Percentiles rank a stretch among this genome's conserved stretches.
Conservation (phyloP, 2,888 invertebrate species). For the Mesochorus sp. region DNA sequence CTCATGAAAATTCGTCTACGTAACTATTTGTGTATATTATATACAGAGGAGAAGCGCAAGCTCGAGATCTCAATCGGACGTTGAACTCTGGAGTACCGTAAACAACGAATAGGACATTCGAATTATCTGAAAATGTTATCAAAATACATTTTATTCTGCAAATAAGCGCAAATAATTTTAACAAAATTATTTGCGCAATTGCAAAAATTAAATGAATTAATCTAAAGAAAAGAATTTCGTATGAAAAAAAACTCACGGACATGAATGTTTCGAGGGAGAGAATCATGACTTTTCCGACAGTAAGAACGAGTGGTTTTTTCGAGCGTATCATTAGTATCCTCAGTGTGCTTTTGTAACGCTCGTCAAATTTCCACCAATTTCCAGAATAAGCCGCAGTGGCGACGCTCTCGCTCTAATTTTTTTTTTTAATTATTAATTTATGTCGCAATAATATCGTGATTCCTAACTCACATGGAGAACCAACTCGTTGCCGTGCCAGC, state of each 20-base stretch:
- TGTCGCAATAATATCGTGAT: background rate
- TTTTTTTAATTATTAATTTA: background rate
- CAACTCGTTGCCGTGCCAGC: slow-evolving; percentile 75
- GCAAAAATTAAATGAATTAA: too few relatives aligned
- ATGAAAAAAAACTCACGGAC: slow-evolving; percentile 63
- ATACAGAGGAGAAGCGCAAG: background rate
- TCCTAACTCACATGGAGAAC: slow-evolving; percentile 69
- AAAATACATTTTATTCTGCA: too few relatives aligned
- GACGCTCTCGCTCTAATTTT: slow-evolving; percentile 68
- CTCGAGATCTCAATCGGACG: slow-evolving; percentile 22
- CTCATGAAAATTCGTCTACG: background rate
- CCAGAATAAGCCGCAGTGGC: slow-evolving; percentile 67
- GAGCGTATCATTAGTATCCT: slow-evolving; percentile 69
- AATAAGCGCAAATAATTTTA: too few relatives aligned
- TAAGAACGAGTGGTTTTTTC: slow-evolving; percentile 67
- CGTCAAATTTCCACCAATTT: slow-evolving; percentile 72
- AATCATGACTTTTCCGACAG: slow-evolving; percentile 69
- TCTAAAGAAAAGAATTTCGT: background rate
- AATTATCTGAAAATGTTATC: slow-evolving; percentile 72
- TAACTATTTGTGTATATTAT: background rate
- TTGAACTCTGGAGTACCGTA: slow-evolving; percentile 70
- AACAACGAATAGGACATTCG: slow-evolving; percentile 74
- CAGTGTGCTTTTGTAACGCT: slow-evolving; percentile 67
- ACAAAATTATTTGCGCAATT: too few relatives aligned
- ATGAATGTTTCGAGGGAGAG: slow-evolving; percentile 72